Evolutionary conservation across 2,113 vertebrate species (phyloP), one percentile per base, ranked within the genome.

Genomic region (Dicerorhinus sumatrensis): DNA sequence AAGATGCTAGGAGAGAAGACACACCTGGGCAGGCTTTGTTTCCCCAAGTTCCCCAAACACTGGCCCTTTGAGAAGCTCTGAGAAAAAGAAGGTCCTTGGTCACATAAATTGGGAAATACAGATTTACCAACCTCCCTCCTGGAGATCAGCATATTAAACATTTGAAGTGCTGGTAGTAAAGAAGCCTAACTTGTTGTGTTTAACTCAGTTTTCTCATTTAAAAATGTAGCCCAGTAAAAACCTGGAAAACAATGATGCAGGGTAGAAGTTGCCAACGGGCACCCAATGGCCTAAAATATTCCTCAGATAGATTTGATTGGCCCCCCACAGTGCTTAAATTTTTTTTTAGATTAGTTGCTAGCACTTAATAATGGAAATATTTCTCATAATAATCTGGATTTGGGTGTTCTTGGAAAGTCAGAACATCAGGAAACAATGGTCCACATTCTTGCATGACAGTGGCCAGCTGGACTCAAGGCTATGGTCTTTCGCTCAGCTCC

Each of bases 1-100:
- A 94, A 72, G 93, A 67, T 56, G 20, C 29, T 18, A 16, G 72
- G n/a, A 73, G 48, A 69, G 85, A 93, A 96, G 58, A 46, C 21
- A 1, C 90, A 96, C 97, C 89, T 89, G 92, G 75, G 67, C 65
- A 56, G 36, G 42, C 54, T 88, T 81, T 36, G 81, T 91, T 69
- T 80, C 46, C 62, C 60, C 21, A 31, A 60, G 39, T 77, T 86
- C 27, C 39, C 31, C 46, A 69, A 20, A 87, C 27, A 46, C 36
- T 12, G 14, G 46, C 31, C 33, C 48, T 91, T 62, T 0, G 6
- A 82, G 92, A 31, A 70, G 51, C 65, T 84, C 58, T 84, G 85
- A 16, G 69, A n/a, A 46, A 91, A 89, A 77, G 27, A 31, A 56
- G 39, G 42, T 70, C 77, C 60, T 89, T 21, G n/a, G 77, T 36